Percentiles rank a stretch among this genome's conserved stretches.
Evolutionary conservation across 1,140 invertebrate genomes (phyloP).

Genomic region (Trachelipus rathkii): DNA sequence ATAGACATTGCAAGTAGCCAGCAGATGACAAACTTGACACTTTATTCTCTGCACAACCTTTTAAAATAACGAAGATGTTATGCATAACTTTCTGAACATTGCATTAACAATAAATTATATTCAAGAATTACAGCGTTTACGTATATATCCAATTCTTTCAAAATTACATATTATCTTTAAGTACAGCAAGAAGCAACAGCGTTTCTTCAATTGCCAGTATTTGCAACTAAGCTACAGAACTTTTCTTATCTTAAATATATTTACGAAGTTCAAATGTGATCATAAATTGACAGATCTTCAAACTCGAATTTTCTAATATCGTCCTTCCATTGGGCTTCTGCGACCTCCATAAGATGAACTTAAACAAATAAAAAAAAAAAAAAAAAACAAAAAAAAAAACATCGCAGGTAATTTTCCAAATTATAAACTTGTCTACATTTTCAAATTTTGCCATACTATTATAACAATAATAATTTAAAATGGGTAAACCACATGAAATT

Average conservation of each 20-base stretch:
- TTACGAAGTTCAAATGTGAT: neutral
- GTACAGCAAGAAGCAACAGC: neutral
- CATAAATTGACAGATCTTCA: neutral
- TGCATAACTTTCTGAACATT: neutral
- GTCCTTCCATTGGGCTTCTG: conserved; percentile 2
- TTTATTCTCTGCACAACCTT: neutral
- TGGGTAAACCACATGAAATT: neutral
- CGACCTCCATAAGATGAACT: neutral
- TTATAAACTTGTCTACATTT: neutral
- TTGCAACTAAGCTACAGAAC: neutral
- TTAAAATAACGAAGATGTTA: neutral
- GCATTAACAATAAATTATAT: neutral
- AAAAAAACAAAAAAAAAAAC: neutral
- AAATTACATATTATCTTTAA: neutral
- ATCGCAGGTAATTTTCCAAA: neutral
- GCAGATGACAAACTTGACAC: neutral
- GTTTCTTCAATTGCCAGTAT: neutral
- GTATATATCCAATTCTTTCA: neutral
- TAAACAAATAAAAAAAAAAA: too few relatives aligned
- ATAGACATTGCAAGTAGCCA: conserved; percentile 1
- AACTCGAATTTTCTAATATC: conserved; percentile 4
- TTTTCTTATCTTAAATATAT: neutral
- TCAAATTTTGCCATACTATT: neutral
- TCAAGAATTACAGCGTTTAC: neutral
- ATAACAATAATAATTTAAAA: neutral